phyloP scores from a whole-genome alignment of 2,113 vertebrate species.

The Eptesicus fuscus region DNA sequence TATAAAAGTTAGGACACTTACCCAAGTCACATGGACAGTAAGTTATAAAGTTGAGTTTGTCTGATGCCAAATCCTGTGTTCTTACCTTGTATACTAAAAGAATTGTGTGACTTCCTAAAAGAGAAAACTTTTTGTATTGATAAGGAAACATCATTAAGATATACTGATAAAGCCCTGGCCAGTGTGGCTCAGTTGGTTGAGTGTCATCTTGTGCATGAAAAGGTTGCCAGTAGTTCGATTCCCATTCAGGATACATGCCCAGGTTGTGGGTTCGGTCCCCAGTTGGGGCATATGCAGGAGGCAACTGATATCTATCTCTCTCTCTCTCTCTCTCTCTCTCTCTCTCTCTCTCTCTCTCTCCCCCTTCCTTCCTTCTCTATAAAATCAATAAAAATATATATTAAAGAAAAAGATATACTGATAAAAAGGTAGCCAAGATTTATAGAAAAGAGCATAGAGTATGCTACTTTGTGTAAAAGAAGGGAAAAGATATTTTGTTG shows the following conservation, averaged over 20 bases:
- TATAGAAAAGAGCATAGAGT: neutral
- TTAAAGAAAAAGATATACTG: neutral
- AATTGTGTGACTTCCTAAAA: neutral
- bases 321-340: too few relatives aligned
- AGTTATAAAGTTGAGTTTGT: neutral
- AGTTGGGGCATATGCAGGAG: too few relatives aligned
- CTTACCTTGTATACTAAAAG: neutral
- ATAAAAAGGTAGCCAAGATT: neutral
- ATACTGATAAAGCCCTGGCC: neutral
- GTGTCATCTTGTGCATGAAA: too few relatives aligned
- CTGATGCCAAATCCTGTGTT: neutral
- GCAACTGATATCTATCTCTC: too few relatives aligned
- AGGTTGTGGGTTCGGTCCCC: too few relatives aligned
- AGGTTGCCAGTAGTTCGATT: too few relatives aligned
- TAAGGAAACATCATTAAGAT: neutral
- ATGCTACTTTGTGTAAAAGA: neutral
- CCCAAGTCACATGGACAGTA: neutral
- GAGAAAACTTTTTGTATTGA: neutral
- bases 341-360: too few relatives aligned
- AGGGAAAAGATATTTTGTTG: neutral
- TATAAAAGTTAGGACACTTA: neutral
- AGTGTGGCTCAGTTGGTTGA: too few relatives aligned
- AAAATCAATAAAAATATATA: too few relatives aligned
- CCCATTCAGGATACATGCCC: too few relatives aligned
- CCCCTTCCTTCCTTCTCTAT: too few relatives aligned